Evolutionary conservation across 1,140 invertebrate species (phyloP).

Genomic region (Geopemphigus sp.): DNA sequence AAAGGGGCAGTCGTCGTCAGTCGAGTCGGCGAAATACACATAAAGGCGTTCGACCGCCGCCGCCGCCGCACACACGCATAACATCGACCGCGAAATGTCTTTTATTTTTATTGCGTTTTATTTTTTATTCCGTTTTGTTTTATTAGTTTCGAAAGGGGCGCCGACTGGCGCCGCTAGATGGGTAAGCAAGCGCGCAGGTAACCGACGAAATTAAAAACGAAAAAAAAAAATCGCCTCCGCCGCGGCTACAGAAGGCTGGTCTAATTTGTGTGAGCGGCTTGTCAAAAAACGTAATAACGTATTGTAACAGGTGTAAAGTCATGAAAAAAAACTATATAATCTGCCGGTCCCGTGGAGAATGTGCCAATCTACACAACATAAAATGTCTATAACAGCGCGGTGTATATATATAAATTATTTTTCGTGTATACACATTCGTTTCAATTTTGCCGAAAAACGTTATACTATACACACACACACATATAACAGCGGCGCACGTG

Average conservation of each 20-base stretch:
- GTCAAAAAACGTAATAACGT: constrained; percentile 48
- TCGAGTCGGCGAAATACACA: constrained; percentile 39
- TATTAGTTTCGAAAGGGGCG: constrained; percentile 44
- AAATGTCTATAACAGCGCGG: background rate
- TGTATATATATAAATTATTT: constrained; percentile 5
- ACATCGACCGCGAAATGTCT: constrained; percentile 46
- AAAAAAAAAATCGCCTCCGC: constrained; percentile 21
- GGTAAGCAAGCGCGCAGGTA: constrained; percentile 33
- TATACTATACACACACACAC: too few relatives aligned
- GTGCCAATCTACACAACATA: constrained; percentile 25
- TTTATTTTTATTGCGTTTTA: constrained; percentile 47
- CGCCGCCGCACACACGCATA: background rate
- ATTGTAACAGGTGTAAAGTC: constrained; percentile 48
- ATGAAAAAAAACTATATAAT: constrained; percentile 40
- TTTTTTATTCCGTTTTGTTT: constrained; percentile 44
- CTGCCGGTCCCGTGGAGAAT: constrained; percentile 13
- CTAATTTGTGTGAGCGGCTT: constrained; percentile 49
- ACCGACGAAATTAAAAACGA: constrained; percentile 46
- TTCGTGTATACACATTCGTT: too few relatives aligned
- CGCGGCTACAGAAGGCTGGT: constrained; percentile 40
- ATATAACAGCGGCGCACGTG: too few relatives aligned
- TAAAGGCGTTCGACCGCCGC: constrained; percentile 47
- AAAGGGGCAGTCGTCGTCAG: constrained; percentile 48
- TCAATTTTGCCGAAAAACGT: background rate
- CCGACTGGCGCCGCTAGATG: constrained; percentile 46